phyloP scores from a whole-genome alignment of 2,113 vertebrate species.

The Cyanoramphus novaezelandiae region DNA sequence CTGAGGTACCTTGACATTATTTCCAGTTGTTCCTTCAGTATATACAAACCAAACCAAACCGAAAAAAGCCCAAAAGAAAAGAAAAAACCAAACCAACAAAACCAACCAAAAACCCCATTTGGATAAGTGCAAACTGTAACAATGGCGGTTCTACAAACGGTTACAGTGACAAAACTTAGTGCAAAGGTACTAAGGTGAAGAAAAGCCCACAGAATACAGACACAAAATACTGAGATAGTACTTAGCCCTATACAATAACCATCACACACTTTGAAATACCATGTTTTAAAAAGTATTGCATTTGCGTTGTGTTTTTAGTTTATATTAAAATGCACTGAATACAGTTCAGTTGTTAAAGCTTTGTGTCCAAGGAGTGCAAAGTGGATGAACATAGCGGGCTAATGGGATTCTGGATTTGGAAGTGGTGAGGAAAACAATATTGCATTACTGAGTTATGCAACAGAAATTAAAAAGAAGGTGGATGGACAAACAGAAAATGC shows the following conservation, averaged over 20 bases:
- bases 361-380: slow-evolving; percentile 72
- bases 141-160: slow-evolving; percentile 62
- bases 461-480: slow-evolving; percentile 57
- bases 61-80: not conserved
- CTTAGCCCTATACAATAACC: slow-evolving; percentile 68
- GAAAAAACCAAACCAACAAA: not conserved
- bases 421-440: slow-evolving; percentile 65
- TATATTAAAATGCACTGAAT: slow-evolving; percentile 71
- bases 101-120: not conserved
- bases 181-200: slow-evolving; percentile 62
- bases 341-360: slow-evolving; percentile 71
- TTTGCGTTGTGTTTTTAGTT: slow-evolving; percentile 71
- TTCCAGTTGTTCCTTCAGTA: slow-evolving; percentile 51
- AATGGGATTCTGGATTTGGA: slow-evolving; percentile 42
- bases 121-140: slow-evolving; percentile 61
- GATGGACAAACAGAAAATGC: slow-evolving; percentile 67
- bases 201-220: slow-evolving; percentile 68
- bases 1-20: slow-evolving; percentile 55
- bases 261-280: slow-evolving; percentile 64
- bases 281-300: slow-evolving; percentile 73
- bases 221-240: slow-evolving; percentile 62
- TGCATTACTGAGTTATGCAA: slow-evolving; percentile 63
- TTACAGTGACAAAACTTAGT: slow-evolving; percentile 73
- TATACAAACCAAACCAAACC: not conserved
- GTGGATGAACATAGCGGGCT: slow-evolving; percentile 48